Conservation (phyloP, 92 coral and sea anemone species). For the Plumapathes pennacea region DNA sequence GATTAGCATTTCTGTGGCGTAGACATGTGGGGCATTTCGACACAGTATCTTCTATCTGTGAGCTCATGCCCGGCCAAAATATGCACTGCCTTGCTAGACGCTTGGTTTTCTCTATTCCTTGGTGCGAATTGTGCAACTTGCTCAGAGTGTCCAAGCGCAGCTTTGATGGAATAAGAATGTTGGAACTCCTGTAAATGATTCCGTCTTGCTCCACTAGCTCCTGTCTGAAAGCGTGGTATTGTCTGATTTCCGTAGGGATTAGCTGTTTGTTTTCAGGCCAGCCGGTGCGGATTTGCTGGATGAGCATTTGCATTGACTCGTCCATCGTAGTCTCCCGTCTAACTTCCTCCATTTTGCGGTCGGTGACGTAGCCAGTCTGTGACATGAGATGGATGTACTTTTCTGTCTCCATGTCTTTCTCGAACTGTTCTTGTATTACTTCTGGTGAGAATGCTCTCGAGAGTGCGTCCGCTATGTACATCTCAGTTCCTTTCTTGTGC, state of each 20-base stretch:
- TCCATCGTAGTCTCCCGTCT: slow-evolving; percentile 21
- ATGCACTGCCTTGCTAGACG: slow-evolving; percentile 37
- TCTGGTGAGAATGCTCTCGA: slow-evolving; percentile 47
- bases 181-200: slow-evolving; percentile 26
- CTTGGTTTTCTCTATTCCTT: slow-evolving; percentile 56
- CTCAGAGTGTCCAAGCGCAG: slow-evolving; percentile 43
- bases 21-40: slow-evolving; percentile 40
- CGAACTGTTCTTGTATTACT: slow-evolving; percentile 21
- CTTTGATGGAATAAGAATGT: slow-evolving; percentile 36
- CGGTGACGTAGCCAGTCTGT: slow-evolving; percentile 33
- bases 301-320: slow-evolving; percentile 12
- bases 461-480: slow-evolving; percentile 54
- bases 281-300: slow-evolving; percentile 30
- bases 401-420: slow-evolving; percentile 30
- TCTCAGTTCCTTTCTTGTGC: slow-evolving; percentile 39
- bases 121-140: slow-evolving; percentile 49
- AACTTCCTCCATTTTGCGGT: slow-evolving; percentile 36
- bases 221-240: slow-evolving; percentile 16
- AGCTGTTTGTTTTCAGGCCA: slow-evolving; percentile 32
- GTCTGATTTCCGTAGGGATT: slow-evolving; percentile 7
- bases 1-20: slow-evolving; percentile 32
- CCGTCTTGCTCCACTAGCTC: slow-evolving; percentile 29
- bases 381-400: slow-evolving; percentile 52
- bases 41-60: slow-evolving; percentile 36
- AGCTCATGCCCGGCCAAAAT: slow-evolving; percentile 57